These are phyloP conservation scores for Alviniconcha strummeri DNA, from an alignment of 2,888 invertebrate species.

Conservation along the genomic window DNA sequence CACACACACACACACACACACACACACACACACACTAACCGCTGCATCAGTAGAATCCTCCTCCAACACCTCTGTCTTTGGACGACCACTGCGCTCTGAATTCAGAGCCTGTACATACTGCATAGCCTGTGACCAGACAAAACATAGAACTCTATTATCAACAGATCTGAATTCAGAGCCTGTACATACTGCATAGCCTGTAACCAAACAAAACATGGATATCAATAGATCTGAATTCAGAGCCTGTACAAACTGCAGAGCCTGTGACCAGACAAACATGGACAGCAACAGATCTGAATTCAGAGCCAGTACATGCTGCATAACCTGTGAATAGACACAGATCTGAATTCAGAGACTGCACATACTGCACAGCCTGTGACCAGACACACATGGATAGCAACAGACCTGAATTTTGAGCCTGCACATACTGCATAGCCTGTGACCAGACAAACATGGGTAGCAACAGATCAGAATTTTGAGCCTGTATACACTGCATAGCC, in stretches of 20 bases:
- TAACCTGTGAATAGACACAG: neutral
- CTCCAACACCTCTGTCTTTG: conserved; percentile 59
- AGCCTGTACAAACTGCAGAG: conserved; percentile 60
- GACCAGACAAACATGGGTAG: neutral
- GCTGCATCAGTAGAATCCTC: conserved; percentile 43
- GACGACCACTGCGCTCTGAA: conserved; percentile 58
- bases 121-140: conserved; percentile 52
- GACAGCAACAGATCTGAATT: neutral
- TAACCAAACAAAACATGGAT: neutral
- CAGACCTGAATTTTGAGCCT: conserved; percentile 57
- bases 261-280: conserved; percentile 42
- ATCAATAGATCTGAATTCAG: conserved; percentile 54
- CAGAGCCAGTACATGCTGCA: too few relatives aligned
- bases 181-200: conserved; percentile 65
- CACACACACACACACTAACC: conserved; percentile 42
- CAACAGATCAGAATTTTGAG: conserved; percentile 55
- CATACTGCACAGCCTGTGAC: conserved; percentile 62
- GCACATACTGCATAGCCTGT: conserved; percentile 64
- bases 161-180: conserved; percentile 56
- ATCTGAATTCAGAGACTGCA: conserved; percentile 52
- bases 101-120: conserved; percentile 62
- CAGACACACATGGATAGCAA: neutral
- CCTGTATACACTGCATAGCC: conserved; percentile 63
- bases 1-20: neutral
- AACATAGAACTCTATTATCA: neutral